Percentiles rank a stretch among this genome's conserved stretches.
Conservation (phyloP, 2,113 vertebrate species). For the Zosterops pallidus region DNA sequence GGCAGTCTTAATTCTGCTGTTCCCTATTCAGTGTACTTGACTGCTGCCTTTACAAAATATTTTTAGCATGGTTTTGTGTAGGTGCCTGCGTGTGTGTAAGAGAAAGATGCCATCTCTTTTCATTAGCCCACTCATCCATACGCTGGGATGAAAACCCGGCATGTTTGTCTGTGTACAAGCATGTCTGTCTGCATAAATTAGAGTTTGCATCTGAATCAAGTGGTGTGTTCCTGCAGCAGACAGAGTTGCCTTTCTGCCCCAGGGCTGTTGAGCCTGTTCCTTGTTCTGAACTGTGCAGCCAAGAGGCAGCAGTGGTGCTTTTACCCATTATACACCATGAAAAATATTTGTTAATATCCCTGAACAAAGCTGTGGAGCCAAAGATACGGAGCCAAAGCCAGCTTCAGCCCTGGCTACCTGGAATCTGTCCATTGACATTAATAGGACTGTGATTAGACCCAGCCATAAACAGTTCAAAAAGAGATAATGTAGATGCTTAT, state of each 20-base stretch:
- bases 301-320: not conserved
- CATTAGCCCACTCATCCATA: constrained; percentile 25
- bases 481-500: not conserved
- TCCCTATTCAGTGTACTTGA: not conserved
- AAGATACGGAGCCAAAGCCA: not conserved
- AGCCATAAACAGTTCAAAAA: not conserved
- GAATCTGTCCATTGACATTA: constrained; percentile 17
- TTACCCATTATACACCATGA: not conserved
- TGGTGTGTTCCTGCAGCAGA: not conserved
- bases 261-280: not conserved
- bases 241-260: constrained; percentile 31
- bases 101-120: constrained; percentile 27
- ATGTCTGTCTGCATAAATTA: constrained; percentile 43
- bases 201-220: constrained; percentile 9
- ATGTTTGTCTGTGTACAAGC: constrained; percentile 39
- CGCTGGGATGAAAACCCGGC: not conserved
- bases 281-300: not conserved
- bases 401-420: not conserved
- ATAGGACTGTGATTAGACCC: not conserved
- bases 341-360: not conserved
- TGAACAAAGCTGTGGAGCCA: not conserved
- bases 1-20: not conserved
- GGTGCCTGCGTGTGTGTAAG: constrained; percentile 39
- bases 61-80: constrained; percentile 55
- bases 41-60: constrained; percentile 21